Evolutionary conservation across 2,113 vertebrate species (phyloP).

Genomic region (Dipodomys stephensi): DNA sequence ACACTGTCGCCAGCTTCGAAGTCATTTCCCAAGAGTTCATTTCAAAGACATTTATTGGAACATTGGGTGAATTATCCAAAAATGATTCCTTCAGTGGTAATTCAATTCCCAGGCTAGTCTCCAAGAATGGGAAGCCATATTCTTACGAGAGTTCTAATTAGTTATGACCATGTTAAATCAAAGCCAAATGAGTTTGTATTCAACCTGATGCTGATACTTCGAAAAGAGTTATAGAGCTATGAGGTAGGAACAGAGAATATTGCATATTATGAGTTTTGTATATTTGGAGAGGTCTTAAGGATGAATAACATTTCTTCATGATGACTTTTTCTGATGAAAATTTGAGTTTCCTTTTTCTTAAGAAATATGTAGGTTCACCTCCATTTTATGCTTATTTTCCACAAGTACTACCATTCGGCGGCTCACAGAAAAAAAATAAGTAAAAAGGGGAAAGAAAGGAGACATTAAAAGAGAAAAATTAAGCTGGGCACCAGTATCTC

Average conservation of each 20-base stretch:
- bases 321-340: neutral
- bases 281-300: neutral
- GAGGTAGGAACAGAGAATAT: neutral
- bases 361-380: neutral
- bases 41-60: constrained; percentile 19
- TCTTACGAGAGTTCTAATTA: constrained; percentile 40
- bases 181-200: constrained; percentile 36
- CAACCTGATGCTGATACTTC: neutral
- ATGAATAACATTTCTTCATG: neutral
- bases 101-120: neutral
- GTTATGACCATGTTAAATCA: neutral
- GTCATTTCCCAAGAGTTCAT: neutral
- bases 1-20: neutral
- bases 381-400: neutral
- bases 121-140: neutral
- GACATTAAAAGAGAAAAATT: neutral
- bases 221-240: neutral
- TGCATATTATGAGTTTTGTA: neutral
- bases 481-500: no score
- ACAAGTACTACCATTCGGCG: neutral
- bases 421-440: neutral
- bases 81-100: neutral
- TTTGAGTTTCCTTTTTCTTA: constrained; percentile 1
- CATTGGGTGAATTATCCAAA: neutral
- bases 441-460: neutral